Evolutionary conservation across 2,888 invertebrate species (phyloP).

Genomic region (Eupithecia pulchellata): DNA sequence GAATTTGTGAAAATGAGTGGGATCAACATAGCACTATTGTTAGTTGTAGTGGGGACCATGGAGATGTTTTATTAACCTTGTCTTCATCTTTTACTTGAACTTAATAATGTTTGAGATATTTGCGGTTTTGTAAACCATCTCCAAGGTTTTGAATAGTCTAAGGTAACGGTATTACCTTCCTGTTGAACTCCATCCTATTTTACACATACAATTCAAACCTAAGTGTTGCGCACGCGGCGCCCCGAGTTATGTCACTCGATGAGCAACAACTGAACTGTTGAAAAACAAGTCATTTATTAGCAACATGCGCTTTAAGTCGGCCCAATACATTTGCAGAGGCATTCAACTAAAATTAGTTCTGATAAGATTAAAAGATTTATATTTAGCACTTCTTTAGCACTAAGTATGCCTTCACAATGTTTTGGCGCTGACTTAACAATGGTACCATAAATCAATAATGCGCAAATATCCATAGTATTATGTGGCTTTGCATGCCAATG

Average conservation of each 20-base stretch:
- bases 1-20: conserved; percentile 41
- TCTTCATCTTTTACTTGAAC: not conserved
- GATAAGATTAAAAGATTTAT: conserved; percentile 18
- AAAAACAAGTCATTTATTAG: conserved; percentile 86
- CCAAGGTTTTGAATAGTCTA: conserved; percentile 75
- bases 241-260: conserved; percentile 84
- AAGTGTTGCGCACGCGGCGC: conserved; percentile 84
- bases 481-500: conserved; percentile 81
- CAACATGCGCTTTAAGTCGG: conserved; percentile 83
- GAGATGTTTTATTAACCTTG: conserved; percentile 56
- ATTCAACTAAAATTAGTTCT: conserved; percentile 36
- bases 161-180: conserved; percentile 83
- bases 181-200: conserved; percentile 82
- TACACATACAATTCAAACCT: conserved; percentile 85
- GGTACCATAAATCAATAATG: conserved; percentile 72
- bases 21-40: conserved; percentile 67
- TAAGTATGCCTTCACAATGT: conserved; percentile 69
- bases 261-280: conserved; percentile 85
- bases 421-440: conserved; percentile 77
- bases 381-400: conserved; percentile 12
- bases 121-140: conserved; percentile 54
- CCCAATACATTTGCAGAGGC: conserved; percentile 75
- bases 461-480: conserved; percentile 79
- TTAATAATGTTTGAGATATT: conserved; percentile 4
- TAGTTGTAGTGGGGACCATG: conserved; percentile 60